Base-by-base conservation (phyloP, 64 coral and sea anemone species). In the Montipora cactus region DNA sequence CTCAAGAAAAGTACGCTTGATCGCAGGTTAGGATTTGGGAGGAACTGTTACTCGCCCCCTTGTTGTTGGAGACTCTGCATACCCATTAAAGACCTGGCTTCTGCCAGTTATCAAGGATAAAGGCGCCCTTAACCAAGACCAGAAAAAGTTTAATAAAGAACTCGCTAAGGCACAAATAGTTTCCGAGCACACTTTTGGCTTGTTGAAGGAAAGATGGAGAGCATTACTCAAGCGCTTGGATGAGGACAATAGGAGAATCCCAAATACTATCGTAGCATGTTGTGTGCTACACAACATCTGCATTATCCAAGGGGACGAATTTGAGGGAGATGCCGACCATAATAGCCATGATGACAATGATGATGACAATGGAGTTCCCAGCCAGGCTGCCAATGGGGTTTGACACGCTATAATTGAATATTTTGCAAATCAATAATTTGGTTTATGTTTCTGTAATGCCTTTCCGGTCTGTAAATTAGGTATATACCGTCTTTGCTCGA, bases 31-130 rank as follows among this genome's bases (percentile, higher is more conserved):
- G 52, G 81, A 87, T 80, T 71, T 88, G 8, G 19, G 45, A 59
- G 80, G 79, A 37, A 68, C 72, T 16, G 22, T 90, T 28, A 90
- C 90, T 49, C 49, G 93, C 72, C 93, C 93, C 58, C 78, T 95
- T 66, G 79, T 95, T 7, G 87, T 95, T 45, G 93, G 77, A 77
- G 93, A 95, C 79, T 84, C 93, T 1, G 87, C 79, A 21, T 95
- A 90, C 21, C 87, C 80, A 62, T 85, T 94, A 28, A 94, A 95
- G 79, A 95, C 79, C 79, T 95, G 93, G 87, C 87, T 95, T 84
- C 53, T 94, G 15, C 79, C 87, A 88, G 84, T 88, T 44, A 80
- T 93, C 19, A 93, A 93, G 51, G 92, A 95, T n/a, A 95, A 79
- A 90, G 83, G 94, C 74, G n/a, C 83, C 5, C 78, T 95, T 16